These are phyloP conservation scores for human DNA, from an alignment of 2,113 vertebrate genomes.

Conservation along the genomic window GRCh38 chr12:82487001-82487500, in stretches of 20 bases:
- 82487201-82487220: constrained; percentile 76
- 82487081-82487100: constrained; percentile 62
- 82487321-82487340: constrained; percentile 55
- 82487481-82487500: constrained; percentile 24
- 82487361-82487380: constrained; percentile 60
- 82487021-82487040: constrained; percentile 9
- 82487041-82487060: neutral
- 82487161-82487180: constrained; percentile 53
- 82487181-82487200: constrained; percentile 51
- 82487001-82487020: neutral
- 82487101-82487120: constrained; percentile 41
- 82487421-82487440: constrained; percentile 46
- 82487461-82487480: constrained; percentile 16
- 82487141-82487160: constrained; percentile 49
- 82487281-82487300: constrained; percentile 67
- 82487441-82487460: constrained; percentile 1
- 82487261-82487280: constrained; percentile 60
- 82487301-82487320: constrained; percentile 73
- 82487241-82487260: constrained; percentile 80
- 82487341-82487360: constrained; percentile 60
- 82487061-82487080: constrained; percentile 4
- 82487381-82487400: constrained; percentile 37
- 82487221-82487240: constrained; percentile 76
- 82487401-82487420: constrained; percentile 33
- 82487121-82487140: constrained; percentile 67